These are phyloP conservation scores for Tuberolachnus salignus DNA, from an alignment of 2,888 invertebrate genomes.

Conservation along the genomic window DNA sequence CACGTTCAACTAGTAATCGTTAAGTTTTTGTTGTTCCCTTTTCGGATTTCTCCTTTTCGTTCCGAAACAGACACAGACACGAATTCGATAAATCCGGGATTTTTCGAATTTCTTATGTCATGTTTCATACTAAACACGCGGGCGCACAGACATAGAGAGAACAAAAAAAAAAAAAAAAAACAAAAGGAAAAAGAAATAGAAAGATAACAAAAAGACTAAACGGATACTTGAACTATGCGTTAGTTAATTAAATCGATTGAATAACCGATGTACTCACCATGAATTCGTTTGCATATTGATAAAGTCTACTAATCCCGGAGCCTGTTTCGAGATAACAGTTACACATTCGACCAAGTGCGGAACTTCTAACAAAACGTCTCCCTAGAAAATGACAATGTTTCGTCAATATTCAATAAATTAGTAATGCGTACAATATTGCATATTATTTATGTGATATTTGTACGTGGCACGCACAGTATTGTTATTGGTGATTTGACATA, in stretches of 20 bases:
- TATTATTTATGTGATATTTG: no score
- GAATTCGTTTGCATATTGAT: slow-evolving; percentile 36
- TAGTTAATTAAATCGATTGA: no score
- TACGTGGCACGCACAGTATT: no score
- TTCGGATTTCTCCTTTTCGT: slow-evolving; percentile 30
- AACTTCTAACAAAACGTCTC: slow-evolving; percentile 44
- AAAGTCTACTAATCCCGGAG: slow-evolving; percentile 7
- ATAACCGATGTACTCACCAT: slow-evolving; percentile 1
- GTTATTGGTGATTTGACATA: no score
- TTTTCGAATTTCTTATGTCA: slow-evolving; percentile 35
- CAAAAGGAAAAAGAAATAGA: no score
- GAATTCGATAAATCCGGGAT: slow-evolving; percentile 40
- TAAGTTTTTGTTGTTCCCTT: slow-evolving; percentile 38
- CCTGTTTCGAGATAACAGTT: slow-evolving; percentile 23
- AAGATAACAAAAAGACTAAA: no score
- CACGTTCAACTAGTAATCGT: slow-evolving; percentile 37
- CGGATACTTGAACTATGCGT: no score
- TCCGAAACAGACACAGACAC: slow-evolving; percentile 6
- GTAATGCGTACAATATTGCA: no score
- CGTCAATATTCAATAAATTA: background rate
- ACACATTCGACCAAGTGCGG: slow-evolving; percentile 46
- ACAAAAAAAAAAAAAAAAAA: background rate
- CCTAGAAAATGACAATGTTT: slow-evolving; percentile 14
- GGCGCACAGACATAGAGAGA: background rate
- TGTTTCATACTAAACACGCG: slow-evolving; percentile 36